Evolutionary conservation across 2,113 vertebrate genomes (phyloP).

Genomic region (Rhinoptilus africanus): DNA sequence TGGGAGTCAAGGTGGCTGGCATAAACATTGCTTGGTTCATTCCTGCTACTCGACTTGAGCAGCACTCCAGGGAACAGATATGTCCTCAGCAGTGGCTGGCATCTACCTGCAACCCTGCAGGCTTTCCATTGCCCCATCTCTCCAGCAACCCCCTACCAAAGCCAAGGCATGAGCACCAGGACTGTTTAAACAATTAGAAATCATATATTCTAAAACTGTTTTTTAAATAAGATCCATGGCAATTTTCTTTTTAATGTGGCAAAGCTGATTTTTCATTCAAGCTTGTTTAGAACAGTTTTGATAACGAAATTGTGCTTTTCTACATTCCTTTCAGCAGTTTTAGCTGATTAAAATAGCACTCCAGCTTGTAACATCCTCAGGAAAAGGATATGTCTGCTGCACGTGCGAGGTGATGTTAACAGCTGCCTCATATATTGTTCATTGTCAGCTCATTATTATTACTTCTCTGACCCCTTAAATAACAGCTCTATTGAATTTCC

Average conservation of each 20-base stretch:
- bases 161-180: background rate
- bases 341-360: constrained; percentile 17
- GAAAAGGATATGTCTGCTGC: background rate
- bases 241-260: background rate
- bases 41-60: background rate
- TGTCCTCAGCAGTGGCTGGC: background rate
- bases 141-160: background rate
- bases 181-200: background rate
- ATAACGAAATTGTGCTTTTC: background rate
- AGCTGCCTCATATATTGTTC: background rate
- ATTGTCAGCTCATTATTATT: background rate
- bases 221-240: background rate
- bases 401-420: background rate
- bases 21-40: background rate
- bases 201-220: background rate
- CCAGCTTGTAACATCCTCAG: background rate
- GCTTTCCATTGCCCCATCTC: background rate
- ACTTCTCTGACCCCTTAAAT: background rate
- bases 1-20: background rate
- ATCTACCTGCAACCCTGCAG: background rate
- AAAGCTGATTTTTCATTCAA: background rate
- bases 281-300: constrained; percentile 2
- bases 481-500: background rate
- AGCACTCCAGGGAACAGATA: background rate
- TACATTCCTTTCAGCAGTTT: background rate